Conservation (phyloP, 2,888 invertebrate species). For the Catocala sponsa region DNA sequence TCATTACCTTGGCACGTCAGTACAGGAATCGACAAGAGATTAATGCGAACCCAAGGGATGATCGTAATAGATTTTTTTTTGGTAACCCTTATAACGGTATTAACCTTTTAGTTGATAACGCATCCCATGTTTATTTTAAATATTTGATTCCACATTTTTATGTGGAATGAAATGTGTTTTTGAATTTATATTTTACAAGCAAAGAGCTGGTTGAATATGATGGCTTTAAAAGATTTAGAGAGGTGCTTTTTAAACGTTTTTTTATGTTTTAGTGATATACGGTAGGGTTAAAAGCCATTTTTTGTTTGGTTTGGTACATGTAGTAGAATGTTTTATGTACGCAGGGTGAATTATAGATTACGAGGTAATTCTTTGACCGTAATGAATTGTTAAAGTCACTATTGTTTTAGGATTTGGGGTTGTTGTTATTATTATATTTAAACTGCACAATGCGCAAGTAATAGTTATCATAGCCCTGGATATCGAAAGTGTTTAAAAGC, state of each 20-base stretch:
- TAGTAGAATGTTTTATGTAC: background rate
- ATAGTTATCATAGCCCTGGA: too few relatives aligned
- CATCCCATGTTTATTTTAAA: constrained; percentile 33
- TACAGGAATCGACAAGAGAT: constrained; percentile 55
- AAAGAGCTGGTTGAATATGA: background rate
- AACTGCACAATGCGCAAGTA: too few relatives aligned
- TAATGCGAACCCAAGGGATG: constrained; percentile 53
- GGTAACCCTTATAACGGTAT: constrained; percentile 39
- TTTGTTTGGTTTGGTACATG: too few relatives aligned
- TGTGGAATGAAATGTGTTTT: constrained; percentile 21
- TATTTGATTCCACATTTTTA: constrained; percentile 22
- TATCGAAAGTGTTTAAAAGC: too few relatives aligned
- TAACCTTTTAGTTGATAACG: constrained; percentile 48
- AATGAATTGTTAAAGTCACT: background rate
- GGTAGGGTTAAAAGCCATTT: too few relatives aligned
- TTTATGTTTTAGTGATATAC: too few relatives aligned
- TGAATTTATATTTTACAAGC: constrained; percentile 2
- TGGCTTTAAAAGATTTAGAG: background rate
- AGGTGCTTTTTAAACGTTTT: background rate
- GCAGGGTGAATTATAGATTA: background rate
- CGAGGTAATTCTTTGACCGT: too few relatives aligned
- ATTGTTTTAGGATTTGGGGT: too few relatives aligned
- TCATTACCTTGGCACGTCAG: constrained; percentile 51
- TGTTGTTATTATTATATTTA: too few relatives aligned
- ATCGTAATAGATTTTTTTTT: constrained; percentile 59